Conservation (phyloP, 23 tunicate genomes). For the Pegea sp. region DNA sequence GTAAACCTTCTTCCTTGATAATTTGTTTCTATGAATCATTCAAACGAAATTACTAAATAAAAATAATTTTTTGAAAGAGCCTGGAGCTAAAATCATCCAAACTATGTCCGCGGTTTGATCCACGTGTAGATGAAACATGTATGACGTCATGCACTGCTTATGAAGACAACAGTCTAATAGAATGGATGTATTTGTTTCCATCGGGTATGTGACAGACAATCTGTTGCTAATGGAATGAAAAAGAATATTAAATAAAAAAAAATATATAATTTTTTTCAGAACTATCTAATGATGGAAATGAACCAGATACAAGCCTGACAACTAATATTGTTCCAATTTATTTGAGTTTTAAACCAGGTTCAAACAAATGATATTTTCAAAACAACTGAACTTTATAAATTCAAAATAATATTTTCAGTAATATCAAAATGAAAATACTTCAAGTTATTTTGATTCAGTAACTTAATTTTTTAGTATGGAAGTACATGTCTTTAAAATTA, state of each 20-base stretch:
- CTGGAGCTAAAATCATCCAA: constrained; percentile 1
- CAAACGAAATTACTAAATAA: too few relatives aligned
- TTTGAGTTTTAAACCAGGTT: constrained; percentile 7
- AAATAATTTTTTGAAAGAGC: background rate
- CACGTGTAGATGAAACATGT: background rate
- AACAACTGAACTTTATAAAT: too few relatives aligned
- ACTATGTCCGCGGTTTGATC: constrained; percentile 6
- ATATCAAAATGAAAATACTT: background rate
- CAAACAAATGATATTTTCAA: too few relatives aligned
- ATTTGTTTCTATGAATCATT: too few relatives aligned
- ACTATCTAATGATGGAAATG: constrained; percentile 15
- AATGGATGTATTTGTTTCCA: constrained; percentile 6
- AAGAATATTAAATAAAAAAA: too few relatives aligned
- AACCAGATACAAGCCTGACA: constrained; percentile 17
- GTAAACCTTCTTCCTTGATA: too few relatives aligned
- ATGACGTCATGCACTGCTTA: constrained; percentile 9
- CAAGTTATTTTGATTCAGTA: background rate
- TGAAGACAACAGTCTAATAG: constrained; percentile 2
- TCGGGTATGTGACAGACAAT: constrained; percentile 9
- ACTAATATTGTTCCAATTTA: constrained; percentile 53
- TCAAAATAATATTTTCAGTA: background rate
- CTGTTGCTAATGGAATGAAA: too few relatives aligned
- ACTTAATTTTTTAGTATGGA: constrained; percentile 29
- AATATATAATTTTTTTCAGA: constrained; percentile 23
- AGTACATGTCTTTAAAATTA: constrained; percentile 20